Evolutionary conservation across 2,113 vertebrate genomes (phyloP).

Genomic region (Zapus hudsonius): DNA sequence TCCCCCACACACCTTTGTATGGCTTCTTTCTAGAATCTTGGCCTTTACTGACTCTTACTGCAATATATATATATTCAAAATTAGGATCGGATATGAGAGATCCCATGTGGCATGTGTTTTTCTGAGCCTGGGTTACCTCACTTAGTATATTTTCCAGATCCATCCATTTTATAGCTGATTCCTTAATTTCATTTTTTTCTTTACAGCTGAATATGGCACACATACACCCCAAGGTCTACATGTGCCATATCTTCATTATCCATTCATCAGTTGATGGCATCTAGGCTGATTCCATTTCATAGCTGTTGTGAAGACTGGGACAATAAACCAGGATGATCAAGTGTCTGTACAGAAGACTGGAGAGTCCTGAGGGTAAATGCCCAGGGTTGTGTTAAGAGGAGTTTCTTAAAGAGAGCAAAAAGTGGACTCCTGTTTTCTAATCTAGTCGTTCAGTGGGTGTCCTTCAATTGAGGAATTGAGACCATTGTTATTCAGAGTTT

Average conservation of each 20-base stretch:
- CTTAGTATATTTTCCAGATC: neutral
- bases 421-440: no score
- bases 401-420: no score
- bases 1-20: no score
- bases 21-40: neutral
- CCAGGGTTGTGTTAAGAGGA: no score
- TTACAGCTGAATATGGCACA: neutral
- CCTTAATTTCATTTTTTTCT: neutral
- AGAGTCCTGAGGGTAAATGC: neutral
- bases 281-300: neutral
- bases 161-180: neutral
- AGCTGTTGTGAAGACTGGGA: neutral
- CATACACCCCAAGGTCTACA: neutral
- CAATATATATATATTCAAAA: neutral
- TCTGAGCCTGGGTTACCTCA: neutral
- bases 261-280: neutral
- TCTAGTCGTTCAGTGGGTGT: no score
- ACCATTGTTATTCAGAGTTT: no score
- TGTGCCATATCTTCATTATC: neutral
- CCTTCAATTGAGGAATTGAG: no score
- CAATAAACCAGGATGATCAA: neutral
- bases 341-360: neutral
- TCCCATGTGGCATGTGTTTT: neutral
- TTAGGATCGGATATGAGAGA: neutral
- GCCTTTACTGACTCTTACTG: neutral